Conservation (phyloP, 1,140 invertebrate species). For the Maniola jurtina region DNA sequence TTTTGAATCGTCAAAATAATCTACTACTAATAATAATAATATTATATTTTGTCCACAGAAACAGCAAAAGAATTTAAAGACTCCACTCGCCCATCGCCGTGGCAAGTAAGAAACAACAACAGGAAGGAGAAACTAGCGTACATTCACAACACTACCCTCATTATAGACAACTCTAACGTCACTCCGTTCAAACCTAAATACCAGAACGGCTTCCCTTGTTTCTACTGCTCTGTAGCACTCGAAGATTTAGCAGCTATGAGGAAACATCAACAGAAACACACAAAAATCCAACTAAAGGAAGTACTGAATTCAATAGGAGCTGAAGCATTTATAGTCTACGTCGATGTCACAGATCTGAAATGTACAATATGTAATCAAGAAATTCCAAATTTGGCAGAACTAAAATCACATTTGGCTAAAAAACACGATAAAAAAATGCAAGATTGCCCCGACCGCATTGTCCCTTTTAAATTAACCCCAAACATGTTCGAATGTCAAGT, state of each 20-base stretch:
- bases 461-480: constrained; percentile 54
- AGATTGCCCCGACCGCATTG: constrained; percentile 51
- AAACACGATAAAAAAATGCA: constrained; percentile 52
- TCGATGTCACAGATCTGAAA: constrained; percentile 52
- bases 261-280: constrained; percentile 38
- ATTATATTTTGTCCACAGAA: neutral
- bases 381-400: constrained; percentile 46
- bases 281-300: constrained; percentile 42
- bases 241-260: constrained; percentile 44
- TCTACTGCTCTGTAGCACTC: constrained; percentile 55
- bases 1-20: too few relatives aligned
- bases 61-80: neutral
- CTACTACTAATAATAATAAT: too few relatives aligned
- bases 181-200: constrained; percentile 57
- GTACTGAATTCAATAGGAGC: constrained; percentile 45
- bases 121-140: constrained; percentile 55
- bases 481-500: constrained; percentile 52
- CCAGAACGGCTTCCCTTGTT: constrained; percentile 53
- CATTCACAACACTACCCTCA: constrained; percentile 43
- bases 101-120: constrained; percentile 27
- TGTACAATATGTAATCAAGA: constrained; percentile 44
- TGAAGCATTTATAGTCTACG: constrained; percentile 57
- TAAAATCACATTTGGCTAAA: constrained; percentile 54
- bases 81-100: neutral
- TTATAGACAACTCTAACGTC: constrained; percentile 53